Evolutionary conservation across 2,888 invertebrate species (phyloP), one percentile per base, ranked within the genome.

Genomic region (Andrena hattorfiana): DNA sequence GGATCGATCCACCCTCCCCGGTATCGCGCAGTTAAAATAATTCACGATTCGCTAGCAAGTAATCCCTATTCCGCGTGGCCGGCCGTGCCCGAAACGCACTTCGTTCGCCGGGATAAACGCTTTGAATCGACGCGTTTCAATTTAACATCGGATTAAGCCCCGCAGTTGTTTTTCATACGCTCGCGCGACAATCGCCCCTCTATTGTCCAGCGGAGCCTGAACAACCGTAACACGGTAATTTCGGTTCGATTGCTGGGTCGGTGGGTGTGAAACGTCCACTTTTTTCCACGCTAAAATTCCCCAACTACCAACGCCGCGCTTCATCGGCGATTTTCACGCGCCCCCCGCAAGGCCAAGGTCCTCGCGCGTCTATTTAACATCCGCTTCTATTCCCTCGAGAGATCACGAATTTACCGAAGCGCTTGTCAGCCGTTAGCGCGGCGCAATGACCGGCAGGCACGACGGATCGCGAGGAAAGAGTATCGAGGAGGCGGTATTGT

Each of bases 91-190:
- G 42, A 4, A n/a, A 51, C 63, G n/a, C 56, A 42, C 64, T 77
- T 64, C 69, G 63, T 49, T 20, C 63, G n/a, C 3, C 56, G 23
- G 79, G 69, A 79, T 77, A 77, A 79, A 79, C 69, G 79, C 48
- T 49, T 56, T n/a, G 69, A 75, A 78, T 68, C 76, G 77, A 79
- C 77, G 77, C 35, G 64, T 77, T 77, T 70, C 79, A 77, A 79
- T 79, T 79, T 79, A 70, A 79, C 64, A 59, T 64, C 35, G 79
- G 64, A 77, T 85, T 74, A 73, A 81, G 54, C 59, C 26, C 68
- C 54, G 51, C 66, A 63, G 60, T 20, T 77, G 63, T 79, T 66
- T 70, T 69, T 79, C 69, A 51, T 70, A 79, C 56, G 28, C 48
- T 13, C 42, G 28, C 20, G 42, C 4, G 30, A n/a, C 60, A 10